A percentile compares a stretch with the other conserved stretches of the same genome.
Conservation (phyloP, 2,113 vertebrate genomes). For the Hipposideros armiger region DNA sequence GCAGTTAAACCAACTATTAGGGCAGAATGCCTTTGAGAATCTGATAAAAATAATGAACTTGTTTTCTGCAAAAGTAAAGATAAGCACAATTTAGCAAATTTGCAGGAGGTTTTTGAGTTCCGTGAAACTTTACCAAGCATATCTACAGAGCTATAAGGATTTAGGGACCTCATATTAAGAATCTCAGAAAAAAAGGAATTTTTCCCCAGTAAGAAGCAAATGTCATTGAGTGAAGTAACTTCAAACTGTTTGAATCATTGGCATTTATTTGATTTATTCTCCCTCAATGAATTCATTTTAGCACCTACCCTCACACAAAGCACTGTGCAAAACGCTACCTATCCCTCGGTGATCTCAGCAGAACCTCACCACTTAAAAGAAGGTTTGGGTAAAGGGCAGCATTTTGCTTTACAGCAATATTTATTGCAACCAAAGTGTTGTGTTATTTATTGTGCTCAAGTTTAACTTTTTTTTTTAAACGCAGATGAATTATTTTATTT, state of each 20-base stretch:
- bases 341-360: neutral
- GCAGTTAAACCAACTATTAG: neutral
- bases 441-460: neutral
- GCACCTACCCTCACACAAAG: neutral
- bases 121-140: neutral
- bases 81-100: neutral
- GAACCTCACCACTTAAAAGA: neutral
- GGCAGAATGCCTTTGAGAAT: constrained; percentile 28
- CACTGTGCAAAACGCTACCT: neutral
- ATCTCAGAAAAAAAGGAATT: neutral
- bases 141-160: neutral
- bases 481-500: neutral
- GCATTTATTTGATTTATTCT: neutral
- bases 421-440: neutral
- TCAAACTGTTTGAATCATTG: neutral
- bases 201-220: neutral
- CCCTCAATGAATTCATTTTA: neutral
- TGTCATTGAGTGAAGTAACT: neutral
- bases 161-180: neutral
- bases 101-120: neutral
- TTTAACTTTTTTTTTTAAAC: constrained; percentile 1
- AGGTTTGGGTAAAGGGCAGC: neutral
- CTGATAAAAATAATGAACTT: constrained; percentile 38
- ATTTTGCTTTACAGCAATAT: neutral
- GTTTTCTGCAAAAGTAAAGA: neutral